Evolutionary conservation across 2,797 vertebrate genomes (phyloP), one percentile per base, ranked within the genome.

Genomic region (Chrosomus eos): DNA sequence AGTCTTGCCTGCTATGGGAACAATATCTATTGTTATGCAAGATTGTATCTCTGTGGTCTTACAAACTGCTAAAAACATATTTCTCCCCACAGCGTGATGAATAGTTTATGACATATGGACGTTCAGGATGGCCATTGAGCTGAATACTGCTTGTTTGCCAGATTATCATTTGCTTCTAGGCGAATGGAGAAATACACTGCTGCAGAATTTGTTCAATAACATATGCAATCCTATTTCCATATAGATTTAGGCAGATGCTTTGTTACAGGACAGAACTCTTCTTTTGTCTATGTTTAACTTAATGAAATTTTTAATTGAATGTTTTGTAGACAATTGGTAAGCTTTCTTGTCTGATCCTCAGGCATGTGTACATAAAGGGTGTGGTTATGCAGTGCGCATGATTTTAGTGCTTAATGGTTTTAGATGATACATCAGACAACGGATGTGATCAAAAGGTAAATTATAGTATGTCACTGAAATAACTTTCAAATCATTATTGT

Each of bases 21-120:
- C 62, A 53, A 33, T 68, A 80, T 68, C 21, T 10, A 18, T 36
- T 80, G 21, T 80, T 51, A 67, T 51, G 77, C 77, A 33, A 8
- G 19, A 33, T 48, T 64, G 10, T 11, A 23, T 45, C 7, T 67
- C 31, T 80, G 26, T 48, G 2, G 28, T 48, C 40, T 67, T 45
- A 33, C 1, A 51, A 16, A 66, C 40, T 23, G 3, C 60, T 45
- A 48, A 66, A 45, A 67, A 51, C 13, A 1, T 80, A 19, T 33
- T 51, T 67, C 64, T 67, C 21, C 26, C 40, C 60, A 79, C 21
- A 5, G 6, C 1, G 7, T 80, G 64, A 80, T 38, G 43, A 68
- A 68, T 68, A 26, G 18, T 51, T 68, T 53, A 36, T 51, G 62
- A 80, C 62, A 80, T 4, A 11, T 76, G 55, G 55, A 43, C 16